phyloP scores from a whole-genome alignment of 2,113 vertebrate genomes.

The Osmerus mordax region DNA sequence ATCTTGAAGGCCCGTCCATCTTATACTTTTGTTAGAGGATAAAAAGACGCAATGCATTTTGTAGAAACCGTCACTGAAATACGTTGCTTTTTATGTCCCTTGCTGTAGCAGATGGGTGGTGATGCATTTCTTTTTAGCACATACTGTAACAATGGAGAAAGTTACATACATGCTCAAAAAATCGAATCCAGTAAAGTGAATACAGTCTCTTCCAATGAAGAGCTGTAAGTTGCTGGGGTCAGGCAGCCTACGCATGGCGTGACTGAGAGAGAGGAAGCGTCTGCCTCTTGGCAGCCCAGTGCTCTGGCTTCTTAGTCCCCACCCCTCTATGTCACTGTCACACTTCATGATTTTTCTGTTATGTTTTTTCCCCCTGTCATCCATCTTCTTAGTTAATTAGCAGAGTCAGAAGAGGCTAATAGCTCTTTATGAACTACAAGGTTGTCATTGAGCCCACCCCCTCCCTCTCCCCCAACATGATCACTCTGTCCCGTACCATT shows the following conservation, averaged over 20 bases:
- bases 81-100: too few relatives aligned
- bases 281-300: neutral
- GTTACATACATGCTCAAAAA: too few relatives aligned
- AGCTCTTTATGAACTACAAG: constrained; percentile 63
- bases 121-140: too few relatives aligned
- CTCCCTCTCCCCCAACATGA: constrained; percentile 26
- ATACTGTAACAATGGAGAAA: too few relatives aligned
- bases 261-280: neutral
- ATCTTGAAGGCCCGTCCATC: too few relatives aligned
- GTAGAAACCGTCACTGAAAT: too few relatives aligned
- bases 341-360: constrained; percentile 30
- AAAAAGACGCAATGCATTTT: too few relatives aligned
- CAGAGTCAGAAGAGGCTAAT: constrained; percentile 60
- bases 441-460: constrained; percentile 45
- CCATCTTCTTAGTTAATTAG: constrained; percentile 59
- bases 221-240: constrained; percentile 1
- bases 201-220: too few relatives aligned
- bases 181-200: too few relatives aligned
- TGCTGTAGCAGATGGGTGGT: too few relatives aligned
- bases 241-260: neutral
- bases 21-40: too few relatives aligned
- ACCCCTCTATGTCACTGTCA: constrained; percentile 13
- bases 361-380: constrained; percentile 37
- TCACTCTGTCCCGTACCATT: constrained; percentile 45
- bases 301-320: constrained; percentile 5